A percentile compares a stretch with the other conserved stretches of the same genome.
Evolutionary conservation across 2,888 invertebrate genomes (phyloP).

Genomic region (Netelia inedita): DNA sequence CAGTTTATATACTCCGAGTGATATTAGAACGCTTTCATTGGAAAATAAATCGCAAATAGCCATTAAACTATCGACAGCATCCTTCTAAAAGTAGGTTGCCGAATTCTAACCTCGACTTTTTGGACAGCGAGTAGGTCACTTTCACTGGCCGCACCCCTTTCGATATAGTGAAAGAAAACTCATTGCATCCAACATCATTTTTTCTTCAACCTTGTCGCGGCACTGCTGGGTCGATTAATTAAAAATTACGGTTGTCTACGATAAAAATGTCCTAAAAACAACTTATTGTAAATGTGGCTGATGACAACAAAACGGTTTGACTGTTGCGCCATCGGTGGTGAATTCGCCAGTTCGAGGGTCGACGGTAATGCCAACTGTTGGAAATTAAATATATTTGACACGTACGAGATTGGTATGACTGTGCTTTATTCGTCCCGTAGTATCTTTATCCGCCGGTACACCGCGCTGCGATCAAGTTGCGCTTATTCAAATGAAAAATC

Average conservation of each 20-base stretch:
- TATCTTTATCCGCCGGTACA: background rate
- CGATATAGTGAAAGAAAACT: conserved; percentile 31
- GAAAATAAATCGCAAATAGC: conserved; percentile 1
- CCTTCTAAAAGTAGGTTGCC: conserved; percentile 77
- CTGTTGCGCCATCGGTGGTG: conserved; percentile 71
- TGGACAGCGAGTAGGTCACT: conserved; percentile 65
- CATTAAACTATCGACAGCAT: conserved; percentile 30
- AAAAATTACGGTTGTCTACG: conserved; percentile 69
- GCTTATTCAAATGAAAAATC: conserved; percentile 11
- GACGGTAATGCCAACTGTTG: background rate
- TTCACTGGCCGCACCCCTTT: conserved; percentile 66
- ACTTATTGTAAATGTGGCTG: conserved; percentile 80
- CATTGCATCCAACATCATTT: conserved; percentile 66
- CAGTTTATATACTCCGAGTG: background rate
- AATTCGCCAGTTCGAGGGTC: conserved; percentile 40
- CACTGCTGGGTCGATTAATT: conserved; percentile 51
- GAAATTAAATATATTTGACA: conserved; percentile 6
- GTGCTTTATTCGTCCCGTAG: background rate
- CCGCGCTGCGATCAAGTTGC: background rate
- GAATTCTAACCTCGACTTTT: conserved; percentile 78
- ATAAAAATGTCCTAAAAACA: conserved; percentile 77
- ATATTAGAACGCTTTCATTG: background rate
- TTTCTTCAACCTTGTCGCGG: conserved; percentile 45
- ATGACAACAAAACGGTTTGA: conserved; percentile 83
- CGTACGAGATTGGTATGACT: background rate